Conservation (phyloP, 2,797 vertebrate genomes). For the Sparus aurata region DNA sequence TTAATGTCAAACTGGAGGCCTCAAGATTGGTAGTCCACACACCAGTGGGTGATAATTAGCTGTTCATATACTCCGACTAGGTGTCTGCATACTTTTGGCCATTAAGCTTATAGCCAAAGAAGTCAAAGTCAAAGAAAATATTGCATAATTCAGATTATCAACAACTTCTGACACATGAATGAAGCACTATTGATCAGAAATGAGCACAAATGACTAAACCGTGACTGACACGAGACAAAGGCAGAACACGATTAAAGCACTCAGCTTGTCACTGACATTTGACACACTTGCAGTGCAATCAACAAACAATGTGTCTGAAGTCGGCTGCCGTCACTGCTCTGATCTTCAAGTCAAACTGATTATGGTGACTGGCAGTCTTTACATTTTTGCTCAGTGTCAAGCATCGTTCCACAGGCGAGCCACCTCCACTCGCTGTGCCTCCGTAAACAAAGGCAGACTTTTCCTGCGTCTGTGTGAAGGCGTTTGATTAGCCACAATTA, state of each 20-base stretch:
- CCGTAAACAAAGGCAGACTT: conserved; percentile 53
- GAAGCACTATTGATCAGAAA: conserved; percentile 14
- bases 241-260: not conserved
- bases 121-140: not conserved
- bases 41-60: no score
- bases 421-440: conserved; percentile 57
- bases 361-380: conserved; percentile 37
- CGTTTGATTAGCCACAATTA: conserved; percentile 78
- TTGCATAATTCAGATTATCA: not conserved
- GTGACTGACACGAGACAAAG: conserved; percentile 12
- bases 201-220: not conserved
- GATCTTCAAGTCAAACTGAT: conserved; percentile 54
- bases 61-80: not conserved
- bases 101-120: not conserved
- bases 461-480: conserved; percentile 49
- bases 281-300: conserved; percentile 34
- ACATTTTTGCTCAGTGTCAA: conserved; percentile 18
- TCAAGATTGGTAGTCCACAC: no score
- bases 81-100: not conserved
- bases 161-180: not conserved
- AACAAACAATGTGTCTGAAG: conserved; percentile 30
- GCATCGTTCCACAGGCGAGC: conserved; percentile 56
- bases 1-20: no score
- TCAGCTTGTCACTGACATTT: conserved; percentile 6
- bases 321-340: conserved; percentile 36